These are phyloP conservation scores for Stomatorhinus ivindoensis DNA, from an alignment of 2,113 vertebrate species.

Conservation along the genomic window DNA sequence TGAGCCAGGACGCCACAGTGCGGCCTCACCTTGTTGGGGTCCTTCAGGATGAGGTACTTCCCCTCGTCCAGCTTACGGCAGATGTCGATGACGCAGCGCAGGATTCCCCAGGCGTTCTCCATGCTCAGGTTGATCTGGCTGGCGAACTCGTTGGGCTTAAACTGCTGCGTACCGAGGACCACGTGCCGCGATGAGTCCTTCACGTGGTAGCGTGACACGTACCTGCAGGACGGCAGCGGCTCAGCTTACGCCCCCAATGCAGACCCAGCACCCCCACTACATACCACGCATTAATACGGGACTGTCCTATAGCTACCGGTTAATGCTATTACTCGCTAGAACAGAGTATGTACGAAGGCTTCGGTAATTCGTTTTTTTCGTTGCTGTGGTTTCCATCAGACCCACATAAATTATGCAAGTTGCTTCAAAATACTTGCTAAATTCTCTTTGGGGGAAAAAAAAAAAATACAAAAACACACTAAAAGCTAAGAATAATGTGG, in stretches of 20 bases:
- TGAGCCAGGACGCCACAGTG: not conserved
- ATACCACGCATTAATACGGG: not conserved
- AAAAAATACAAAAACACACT: not conserved
- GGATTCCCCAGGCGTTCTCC: conserved; percentile 97
- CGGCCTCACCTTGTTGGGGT: conserved; percentile 85
- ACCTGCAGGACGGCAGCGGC: conserved; percentile 50
- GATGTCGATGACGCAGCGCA: conserved; percentile 94
- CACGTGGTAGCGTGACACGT: conserved; percentile 91
- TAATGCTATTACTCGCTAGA: not conserved
- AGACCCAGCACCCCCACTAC: not conserved
- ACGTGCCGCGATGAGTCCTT: conserved; percentile 94
- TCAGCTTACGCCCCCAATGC: not conserved
- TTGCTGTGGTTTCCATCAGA: not conserved
- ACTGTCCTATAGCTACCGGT: not conserved
- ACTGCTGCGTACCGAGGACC: conserved; percentile 94
- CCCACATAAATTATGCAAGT: not conserved
- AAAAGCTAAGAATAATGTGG: not conserved
- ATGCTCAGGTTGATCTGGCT: conserved; percentile 99
- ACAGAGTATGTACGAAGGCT: too few relatives aligned
- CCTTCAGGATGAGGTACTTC: conserved; percentile 98
- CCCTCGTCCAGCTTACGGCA: conserved; percentile 98
- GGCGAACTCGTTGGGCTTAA: conserved; percentile 97
- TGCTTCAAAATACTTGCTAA: not conserved
- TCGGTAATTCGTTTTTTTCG: not conserved
- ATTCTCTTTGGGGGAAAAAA: not conserved